These are phyloP conservation scores for Nephila pilipes DNA, from an alignment of 1,140 invertebrate genomes.

Conservation along the genomic window DNA sequence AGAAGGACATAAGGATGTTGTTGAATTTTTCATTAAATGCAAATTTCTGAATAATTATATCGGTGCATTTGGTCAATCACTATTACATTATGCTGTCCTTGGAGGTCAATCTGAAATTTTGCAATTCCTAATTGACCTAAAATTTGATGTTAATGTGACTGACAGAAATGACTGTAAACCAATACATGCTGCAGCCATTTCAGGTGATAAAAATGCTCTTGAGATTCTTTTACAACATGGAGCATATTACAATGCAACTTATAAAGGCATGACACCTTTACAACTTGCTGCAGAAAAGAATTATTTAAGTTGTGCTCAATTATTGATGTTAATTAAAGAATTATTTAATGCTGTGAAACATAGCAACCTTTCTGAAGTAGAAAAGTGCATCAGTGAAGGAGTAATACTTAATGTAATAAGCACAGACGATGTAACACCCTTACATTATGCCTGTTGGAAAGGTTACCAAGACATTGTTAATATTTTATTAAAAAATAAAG, in stretches of 20 bases:
- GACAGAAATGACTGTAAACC: background rate
- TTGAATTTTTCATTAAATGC: background rate
- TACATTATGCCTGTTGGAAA: slow-evolving; percentile 34
- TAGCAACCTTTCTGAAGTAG: background rate
- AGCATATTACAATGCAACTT: slow-evolving; percentile 14
- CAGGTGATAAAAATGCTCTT: background rate
- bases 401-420: background rate
- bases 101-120: background rate
- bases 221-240: slow-evolving; percentile 12
- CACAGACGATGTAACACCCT: background rate
- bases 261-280: background rate
- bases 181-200: slow-evolving; percentile 13
- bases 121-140: background rate
- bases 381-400: background rate
- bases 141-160: slow-evolving; percentile 1
- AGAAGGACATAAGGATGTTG: slow-evolving; percentile 81
- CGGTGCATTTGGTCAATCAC: background rate
- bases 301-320: background rate
- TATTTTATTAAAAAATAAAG: background rate
- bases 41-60: background rate
- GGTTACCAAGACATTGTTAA: background rate
- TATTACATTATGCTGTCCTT: slow-evolving; percentile 2
- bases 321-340: background rate
- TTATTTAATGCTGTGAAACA: background rate
- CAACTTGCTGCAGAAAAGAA: background rate